Evolutionary conservation across 2,888 invertebrate genomes (phyloP).

Genomic region (Arctia plantaginis): DNA sequence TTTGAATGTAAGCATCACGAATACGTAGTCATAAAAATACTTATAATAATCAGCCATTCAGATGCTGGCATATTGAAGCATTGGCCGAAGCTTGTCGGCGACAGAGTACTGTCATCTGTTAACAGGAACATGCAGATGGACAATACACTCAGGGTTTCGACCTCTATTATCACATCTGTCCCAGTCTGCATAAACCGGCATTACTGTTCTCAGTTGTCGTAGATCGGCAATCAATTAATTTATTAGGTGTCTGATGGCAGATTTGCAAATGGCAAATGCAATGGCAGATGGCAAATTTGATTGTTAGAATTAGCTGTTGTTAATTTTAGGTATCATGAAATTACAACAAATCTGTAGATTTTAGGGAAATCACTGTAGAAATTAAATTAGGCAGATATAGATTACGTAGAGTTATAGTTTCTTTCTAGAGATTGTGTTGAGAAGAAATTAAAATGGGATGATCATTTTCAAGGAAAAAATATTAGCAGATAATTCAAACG

Average conservation of each 20-base stretch:
- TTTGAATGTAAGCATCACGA: background rate
- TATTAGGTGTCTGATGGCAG: slow-evolving; percentile 16
- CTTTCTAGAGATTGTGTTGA: background rate
- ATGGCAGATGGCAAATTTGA: background rate
- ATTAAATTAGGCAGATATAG: background rate
- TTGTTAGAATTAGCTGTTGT: background rate
- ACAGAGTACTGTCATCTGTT: slow-evolving; percentile 49
- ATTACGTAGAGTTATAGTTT: background rate
- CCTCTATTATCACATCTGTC: slow-evolving; percentile 39
- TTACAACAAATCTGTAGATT: background rate
- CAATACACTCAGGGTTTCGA: slow-evolving; percentile 51
- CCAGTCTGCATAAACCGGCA: slow-evolving; percentile 22
- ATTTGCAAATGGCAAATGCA: too few relatives aligned
- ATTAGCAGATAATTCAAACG: too few relatives aligned
- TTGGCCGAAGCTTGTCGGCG: slow-evolving; percentile 35
- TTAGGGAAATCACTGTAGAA: too few relatives aligned
- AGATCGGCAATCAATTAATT: slow-evolving; percentile 27
- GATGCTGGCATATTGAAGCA: slow-evolving; percentile 22
- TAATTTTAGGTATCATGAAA: background rate
- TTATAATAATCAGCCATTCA: background rate
- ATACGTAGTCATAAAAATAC: background rate
- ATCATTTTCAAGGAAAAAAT: too few relatives aligned
- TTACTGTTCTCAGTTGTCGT: slow-evolving; percentile 23
- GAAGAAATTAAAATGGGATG: too few relatives aligned
- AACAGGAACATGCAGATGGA: slow-evolving; percentile 27